phyloP scores from a whole-genome alignment of 2,888 invertebrate genomes.

The Mycogona germanica region DNA sequence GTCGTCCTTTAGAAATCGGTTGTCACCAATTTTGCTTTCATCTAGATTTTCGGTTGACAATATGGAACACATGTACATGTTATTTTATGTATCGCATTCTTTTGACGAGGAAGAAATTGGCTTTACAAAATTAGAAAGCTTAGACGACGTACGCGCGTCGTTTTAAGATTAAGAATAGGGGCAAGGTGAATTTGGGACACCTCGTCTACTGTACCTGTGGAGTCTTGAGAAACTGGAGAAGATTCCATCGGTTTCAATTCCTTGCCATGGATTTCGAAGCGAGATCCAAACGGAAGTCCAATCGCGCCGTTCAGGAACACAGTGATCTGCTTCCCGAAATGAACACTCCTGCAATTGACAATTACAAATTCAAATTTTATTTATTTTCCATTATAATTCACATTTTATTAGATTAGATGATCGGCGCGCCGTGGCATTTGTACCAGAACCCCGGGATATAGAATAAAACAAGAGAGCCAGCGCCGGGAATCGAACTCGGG shows the following conservation, averaged over 20 bases:
- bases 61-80: background rate
- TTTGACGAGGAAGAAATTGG: too few species aligned
- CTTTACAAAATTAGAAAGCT: too few species aligned
- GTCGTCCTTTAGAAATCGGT: constrained; percentile 67
- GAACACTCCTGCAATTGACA: constrained; percentile 1
- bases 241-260: background rate
- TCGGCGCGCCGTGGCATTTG: background rate
- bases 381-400: background rate
- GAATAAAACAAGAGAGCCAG: too few species aligned
- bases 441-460: background rate
- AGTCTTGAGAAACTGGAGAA: background rate
- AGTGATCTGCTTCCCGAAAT: constrained; percentile 43
- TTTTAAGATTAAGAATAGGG: too few species aligned
- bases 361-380: background rate
- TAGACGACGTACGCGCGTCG: too few species aligned
- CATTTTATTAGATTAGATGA: background rate
- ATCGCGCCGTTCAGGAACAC: constrained; percentile 53
- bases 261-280: constrained; percentile 48
- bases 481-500: too few species aligned
- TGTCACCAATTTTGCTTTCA: constrained; percentile 44
- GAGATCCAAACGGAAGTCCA: constrained; percentile 55
- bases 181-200: too few species aligned
- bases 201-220: too few species aligned
- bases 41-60: too few species aligned
- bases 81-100: too few species aligned